Evolutionary conservation across 2,113 vertebrate genomes (phyloP), one percentile per base, ranked within the genome.

Genomic region (Cyrtonyx montezumae): DNA sequence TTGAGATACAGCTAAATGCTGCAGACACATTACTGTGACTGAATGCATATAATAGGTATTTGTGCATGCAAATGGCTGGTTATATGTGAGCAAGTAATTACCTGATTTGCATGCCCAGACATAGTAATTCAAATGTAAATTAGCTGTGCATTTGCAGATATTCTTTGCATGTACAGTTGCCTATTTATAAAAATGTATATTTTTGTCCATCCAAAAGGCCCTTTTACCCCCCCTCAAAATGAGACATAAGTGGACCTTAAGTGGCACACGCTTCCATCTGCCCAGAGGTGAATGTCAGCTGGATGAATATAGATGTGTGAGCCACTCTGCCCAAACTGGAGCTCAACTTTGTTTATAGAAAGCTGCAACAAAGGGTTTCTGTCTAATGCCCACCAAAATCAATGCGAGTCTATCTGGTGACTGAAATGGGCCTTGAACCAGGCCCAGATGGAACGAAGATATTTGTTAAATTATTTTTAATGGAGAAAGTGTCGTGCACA

Each of bases 101-200:
- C 88, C 87, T 95, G 94, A 95, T 96, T 96, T 96, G 95, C 94
- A 96, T 95, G 94, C 94, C 89, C 91, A 95, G 94, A 85, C 89
- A 86, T 96, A 91, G 89, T 94, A 94, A 96, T 95, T 96, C 96
- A 96, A 92, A 96, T 96, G 96, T 83, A 95, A 95, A 96, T 94
- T 74, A 95, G 84, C 91, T 92, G 82, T 88, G 85, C 93, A 77
- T 82, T 94, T 92, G 87, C 82, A 85, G 87, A 92, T 96, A 92
- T 80, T 94, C 51, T 92, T 89, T 79, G 84, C 67, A 77, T 71
- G 91, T 91, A 90, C 53, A 85, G 75, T 85, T 82, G 68, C 55
- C 68, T 87, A 61, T 95, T 95, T 96, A 88, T 85, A 58, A 87
- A 83, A 62, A 80, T 42, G n/a, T 84, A 40, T 93, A 66, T 81